Evolutionary conservation across 2,797 vertebrate species (phyloP).

Genomic region (Enteromius fasciolatus): DNA sequence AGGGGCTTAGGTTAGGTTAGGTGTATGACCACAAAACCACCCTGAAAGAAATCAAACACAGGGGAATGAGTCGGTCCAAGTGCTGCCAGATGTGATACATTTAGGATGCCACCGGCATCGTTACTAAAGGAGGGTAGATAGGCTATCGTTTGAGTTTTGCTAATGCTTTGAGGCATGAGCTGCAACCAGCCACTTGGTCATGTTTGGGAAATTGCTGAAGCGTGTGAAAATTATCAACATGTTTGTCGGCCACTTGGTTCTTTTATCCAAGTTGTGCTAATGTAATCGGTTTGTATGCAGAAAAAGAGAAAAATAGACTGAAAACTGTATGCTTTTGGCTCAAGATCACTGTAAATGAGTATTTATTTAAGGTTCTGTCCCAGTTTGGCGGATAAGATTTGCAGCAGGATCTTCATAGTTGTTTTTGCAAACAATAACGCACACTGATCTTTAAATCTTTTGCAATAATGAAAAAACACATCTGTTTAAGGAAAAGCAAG

Average conservation of each 20-base stretch:
- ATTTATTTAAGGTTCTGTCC: slow-evolving; percentile 34
- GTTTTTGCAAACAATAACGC: not conserved
- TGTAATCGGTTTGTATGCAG: slow-evolving; percentile 29
- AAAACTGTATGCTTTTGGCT: slow-evolving; percentile 11
- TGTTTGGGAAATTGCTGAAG: slow-evolving; percentile 35
- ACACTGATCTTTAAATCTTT: not conserved
- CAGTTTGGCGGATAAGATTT: slow-evolving; percentile 23
- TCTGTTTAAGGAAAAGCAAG: not conserved
- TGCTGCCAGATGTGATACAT: slow-evolving; percentile 48
- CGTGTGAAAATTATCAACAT: slow-evolving; percentile 28
- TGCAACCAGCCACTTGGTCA: slow-evolving; percentile 2
- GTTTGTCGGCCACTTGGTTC: not conserved
- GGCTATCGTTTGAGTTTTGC: slow-evolving; percentile 25
- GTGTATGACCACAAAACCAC: slow-evolving; percentile 45
- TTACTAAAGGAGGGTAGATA: slow-evolving; percentile 42
- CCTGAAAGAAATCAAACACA: not conserved
- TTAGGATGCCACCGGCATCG: slow-evolving; percentile 16
- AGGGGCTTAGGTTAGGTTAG: slow-evolving; percentile 66
- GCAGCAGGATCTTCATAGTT: not conserved
- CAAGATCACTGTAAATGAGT: slow-evolving; percentile 36
- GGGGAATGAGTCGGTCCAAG: slow-evolving; percentile 37
- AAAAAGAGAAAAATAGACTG: slow-evolving; percentile 12
- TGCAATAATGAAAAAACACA: not conserved
- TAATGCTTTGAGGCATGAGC: slow-evolving; percentile 7
- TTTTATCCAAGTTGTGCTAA: slow-evolving; percentile 1